A percentile compares a stretch with the other conserved stretches of the same genome.
phyloP scores from a whole-genome alignment of 2,113 vertebrate species.

The Hylia prasina region DNA sequence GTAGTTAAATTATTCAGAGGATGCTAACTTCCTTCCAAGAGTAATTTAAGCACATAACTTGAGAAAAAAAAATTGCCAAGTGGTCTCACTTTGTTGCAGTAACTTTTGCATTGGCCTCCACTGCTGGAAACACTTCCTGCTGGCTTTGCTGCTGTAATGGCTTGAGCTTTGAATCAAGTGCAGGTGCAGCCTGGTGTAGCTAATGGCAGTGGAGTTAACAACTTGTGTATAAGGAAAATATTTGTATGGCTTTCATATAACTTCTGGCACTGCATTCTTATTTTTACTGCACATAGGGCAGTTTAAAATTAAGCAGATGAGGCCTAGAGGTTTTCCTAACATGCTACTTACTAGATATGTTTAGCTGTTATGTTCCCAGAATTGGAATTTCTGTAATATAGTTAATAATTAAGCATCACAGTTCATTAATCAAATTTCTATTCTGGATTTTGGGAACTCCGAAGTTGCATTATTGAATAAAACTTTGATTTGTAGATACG shows the following conservation, averaged over 20 bases:
- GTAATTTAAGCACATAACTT: conserved; percentile 70
- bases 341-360: conserved; percentile 27
- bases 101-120: conserved; percentile 46
- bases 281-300: conserved; percentile 32
- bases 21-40: conserved; percentile 57
- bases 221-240: conserved; percentile 35
- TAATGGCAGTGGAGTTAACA: conserved; percentile 50
- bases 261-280: conserved; percentile 20
- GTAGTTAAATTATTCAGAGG: conserved; percentile 74
- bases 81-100: conserved; percentile 40
- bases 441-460: conserved; percentile 27
- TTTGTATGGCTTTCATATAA: conserved; percentile 48
- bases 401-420: conserved; percentile 31
- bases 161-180: conserved; percentile 46
- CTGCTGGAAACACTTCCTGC: conserved; percentile 63
- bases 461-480: conserved; percentile 26
- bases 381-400: conserved; percentile 48
- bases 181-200: conserved; percentile 49
- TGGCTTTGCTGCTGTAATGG: conserved; percentile 52
- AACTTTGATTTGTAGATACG: conserved; percentile 53
- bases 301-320: conserved; percentile 44
- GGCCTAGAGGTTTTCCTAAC: conserved; percentile 47
- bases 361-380: conserved; percentile 39
- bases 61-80: conserved; percentile 22
- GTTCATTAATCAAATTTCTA: conserved; percentile 9